phyloP scores from a whole-genome alignment of 2,797 vertebrate species.

The Schizopygopsis malacanthus region DNA sequence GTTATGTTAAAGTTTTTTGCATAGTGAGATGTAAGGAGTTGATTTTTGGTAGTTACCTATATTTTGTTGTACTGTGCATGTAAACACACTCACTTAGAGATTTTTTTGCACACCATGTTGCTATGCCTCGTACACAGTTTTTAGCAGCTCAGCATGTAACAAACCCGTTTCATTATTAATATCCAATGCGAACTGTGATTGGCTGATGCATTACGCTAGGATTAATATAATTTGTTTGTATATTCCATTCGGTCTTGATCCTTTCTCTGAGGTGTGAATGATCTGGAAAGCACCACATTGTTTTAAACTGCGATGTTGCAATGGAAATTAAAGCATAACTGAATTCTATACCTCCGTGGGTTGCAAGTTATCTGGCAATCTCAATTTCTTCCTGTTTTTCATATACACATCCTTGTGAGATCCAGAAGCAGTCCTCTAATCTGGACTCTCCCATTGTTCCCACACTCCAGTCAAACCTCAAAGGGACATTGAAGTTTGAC shows the following conservation, averaged over 20 bases:
- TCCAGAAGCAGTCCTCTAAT: background rate
- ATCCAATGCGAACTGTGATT: background rate
- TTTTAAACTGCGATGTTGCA: background rate
- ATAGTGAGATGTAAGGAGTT: background rate
- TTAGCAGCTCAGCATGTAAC: constrained; percentile 17
- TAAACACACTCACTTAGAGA: background rate
- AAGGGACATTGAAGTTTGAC: constrained; percentile 65
- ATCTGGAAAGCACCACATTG: background rate
- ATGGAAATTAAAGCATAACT: background rate
- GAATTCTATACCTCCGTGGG: background rate
- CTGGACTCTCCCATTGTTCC: constrained; percentile 62
- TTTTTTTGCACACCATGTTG: background rate
- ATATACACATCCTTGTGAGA: background rate
- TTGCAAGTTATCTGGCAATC: background rate
- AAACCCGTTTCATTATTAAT: constrained; percentile 16
- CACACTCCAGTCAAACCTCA: constrained; percentile 30
- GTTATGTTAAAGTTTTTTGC: background rate
- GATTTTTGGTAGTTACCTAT: background rate
- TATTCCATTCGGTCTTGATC: background rate
- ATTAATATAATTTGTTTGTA: background rate
- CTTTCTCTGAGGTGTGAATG: background rate
- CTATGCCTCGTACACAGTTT: background rate
- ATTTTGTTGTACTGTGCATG: background rate
- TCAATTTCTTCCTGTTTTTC: constrained; percentile 5
- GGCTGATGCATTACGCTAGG: background rate